Percentiles rank a stretch among this genome's conserved stretches.
These are phyloP conservation scores for Pristionchus arcanus DNA, from an alignment of 2,888 invertebrate genomes.

Conservation along the genomic window DNA sequence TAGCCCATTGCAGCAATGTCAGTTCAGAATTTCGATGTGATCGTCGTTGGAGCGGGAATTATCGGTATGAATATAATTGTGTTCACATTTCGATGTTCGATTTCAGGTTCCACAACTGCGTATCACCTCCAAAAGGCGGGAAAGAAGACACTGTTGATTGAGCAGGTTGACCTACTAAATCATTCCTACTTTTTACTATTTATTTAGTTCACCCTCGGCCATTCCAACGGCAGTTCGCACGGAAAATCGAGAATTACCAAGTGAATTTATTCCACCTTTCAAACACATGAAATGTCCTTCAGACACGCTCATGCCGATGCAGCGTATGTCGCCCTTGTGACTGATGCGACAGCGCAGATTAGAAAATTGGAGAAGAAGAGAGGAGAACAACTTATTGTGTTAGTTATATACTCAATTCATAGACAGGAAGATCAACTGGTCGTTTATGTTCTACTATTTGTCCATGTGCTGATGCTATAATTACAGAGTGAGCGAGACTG, in stretches of 20 bases:
- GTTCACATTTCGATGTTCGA: not conserved
- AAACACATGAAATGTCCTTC: not conserved
- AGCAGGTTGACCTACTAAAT: conserved; percentile 66
- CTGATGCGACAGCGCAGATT: conserved; percentile 31
- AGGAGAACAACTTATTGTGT: conserved; percentile 47
- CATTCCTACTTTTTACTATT: not conserved
- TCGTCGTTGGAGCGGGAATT: conserved; percentile 46
- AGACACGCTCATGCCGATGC: conserved; percentile 41
- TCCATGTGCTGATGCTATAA: not conserved
- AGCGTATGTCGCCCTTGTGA: conserved; percentile 30
- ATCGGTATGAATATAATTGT: not conserved
- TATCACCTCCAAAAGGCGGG: conserved; percentile 74
- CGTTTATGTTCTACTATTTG: not conserved
- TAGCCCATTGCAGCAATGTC: not conserved
- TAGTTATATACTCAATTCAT: not conserved
- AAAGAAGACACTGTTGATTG: conserved; percentile 71
- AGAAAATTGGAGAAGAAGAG: conserved; percentile 52
- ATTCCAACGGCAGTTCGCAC: conserved; percentile 49
- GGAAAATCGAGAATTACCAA: conserved; percentile 53
- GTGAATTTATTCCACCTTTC: not conserved
- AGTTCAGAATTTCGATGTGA: not conserved
- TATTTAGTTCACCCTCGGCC: conserved; percentile 44
- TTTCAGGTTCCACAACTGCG: conserved; percentile 61
- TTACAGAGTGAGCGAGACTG: not conserved
- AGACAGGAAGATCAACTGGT: not conserved